Conservation (phyloP, 2,113 vertebrate species). For the Rhabdornis inornatus region DNA sequence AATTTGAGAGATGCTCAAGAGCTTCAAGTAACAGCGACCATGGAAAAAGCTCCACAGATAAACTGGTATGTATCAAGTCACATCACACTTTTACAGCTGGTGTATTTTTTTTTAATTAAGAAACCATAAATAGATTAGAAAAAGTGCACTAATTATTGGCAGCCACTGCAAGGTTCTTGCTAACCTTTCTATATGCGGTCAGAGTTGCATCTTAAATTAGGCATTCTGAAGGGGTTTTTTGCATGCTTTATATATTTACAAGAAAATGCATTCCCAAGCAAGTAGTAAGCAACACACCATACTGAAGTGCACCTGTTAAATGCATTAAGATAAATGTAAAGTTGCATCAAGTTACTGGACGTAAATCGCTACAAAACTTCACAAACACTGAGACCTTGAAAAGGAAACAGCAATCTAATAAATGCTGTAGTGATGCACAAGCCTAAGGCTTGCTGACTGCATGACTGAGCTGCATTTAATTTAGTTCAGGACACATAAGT, state of each 20-base stretch:
- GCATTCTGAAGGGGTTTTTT: background rate
- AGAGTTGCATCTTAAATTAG: background rate
- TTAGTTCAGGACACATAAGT: background rate
- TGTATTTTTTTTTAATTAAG: background rate
- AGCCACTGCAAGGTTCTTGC: background rate
- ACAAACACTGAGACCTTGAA: background rate
- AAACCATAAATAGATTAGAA: background rate
- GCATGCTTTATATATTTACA: constrained; percentile 44
- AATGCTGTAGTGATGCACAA: background rate
- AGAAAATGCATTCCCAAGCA: constrained; percentile 31
- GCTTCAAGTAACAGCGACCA: background rate
- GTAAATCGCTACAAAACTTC: background rate
- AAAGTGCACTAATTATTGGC: background rate
- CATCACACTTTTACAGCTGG: constrained; percentile 1
- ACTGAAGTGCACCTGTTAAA: background rate
- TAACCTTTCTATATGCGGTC: background rate
- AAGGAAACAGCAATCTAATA: background rate
- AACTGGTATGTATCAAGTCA: background rate
- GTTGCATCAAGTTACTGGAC: background rate
- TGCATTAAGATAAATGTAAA: background rate
- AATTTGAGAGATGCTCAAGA: background rate
- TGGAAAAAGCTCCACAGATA: background rate
- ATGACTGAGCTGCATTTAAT: background rate
- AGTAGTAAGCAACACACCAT: background rate
- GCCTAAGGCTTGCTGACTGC: background rate